These are phyloP conservation scores for Helobdella robusta DNA, from an alignment of 2,888 invertebrate species.

Conservation along the genomic window DNA sequence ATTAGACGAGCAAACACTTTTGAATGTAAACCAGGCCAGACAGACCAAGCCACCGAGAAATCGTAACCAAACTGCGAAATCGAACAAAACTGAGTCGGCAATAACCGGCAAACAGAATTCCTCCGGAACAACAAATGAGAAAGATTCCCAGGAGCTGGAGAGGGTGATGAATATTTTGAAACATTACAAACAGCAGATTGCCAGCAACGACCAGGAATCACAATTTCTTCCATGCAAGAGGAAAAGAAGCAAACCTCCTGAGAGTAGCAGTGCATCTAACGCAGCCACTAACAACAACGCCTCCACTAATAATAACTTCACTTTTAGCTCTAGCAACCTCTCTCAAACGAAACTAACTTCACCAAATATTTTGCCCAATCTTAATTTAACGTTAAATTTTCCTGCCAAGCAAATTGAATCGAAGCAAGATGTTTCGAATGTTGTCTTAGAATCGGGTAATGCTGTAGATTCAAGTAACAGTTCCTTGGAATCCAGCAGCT, in stretches of 20 bases:
- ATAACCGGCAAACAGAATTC: conserved; percentile 1
- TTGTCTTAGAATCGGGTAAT: too few relatives aligned
- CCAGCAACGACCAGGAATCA: conserved; percentile 24
- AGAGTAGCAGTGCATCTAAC: not conserved
- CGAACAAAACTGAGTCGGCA: not conserved
- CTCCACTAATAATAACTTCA: conserved; percentile 6
- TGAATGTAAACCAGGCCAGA: conserved; percentile 1
- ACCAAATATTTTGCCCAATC: not conserved
- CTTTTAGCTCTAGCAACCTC: not conserved
- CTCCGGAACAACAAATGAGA: conserved; percentile 15
- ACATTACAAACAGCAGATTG: conserved; percentile 29
- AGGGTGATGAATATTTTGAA: conserved; percentile 28
- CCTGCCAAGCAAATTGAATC: conserved; percentile 4
- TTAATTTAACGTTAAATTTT: conserved; percentile 9
- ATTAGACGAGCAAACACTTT: not conserved
- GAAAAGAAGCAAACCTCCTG: conserved; percentile 28
- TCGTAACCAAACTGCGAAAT: conserved; percentile 10
- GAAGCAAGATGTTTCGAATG: not conserved
- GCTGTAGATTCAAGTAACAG: too few relatives aligned
- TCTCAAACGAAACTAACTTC: not conserved
- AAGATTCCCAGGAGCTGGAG: conserved; percentile 27
- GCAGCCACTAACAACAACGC: not conserved
- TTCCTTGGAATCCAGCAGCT: too few relatives aligned
- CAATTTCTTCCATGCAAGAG: conserved; percentile 29
- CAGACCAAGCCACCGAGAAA: conserved; percentile 15